Percentiles rank a stretch among this genome's conserved stretches.
These are phyloP conservation scores for Vipera latastei DNA, from an alignment of 2,797 vertebrate genomes.

Conservation along the genomic window DNA sequence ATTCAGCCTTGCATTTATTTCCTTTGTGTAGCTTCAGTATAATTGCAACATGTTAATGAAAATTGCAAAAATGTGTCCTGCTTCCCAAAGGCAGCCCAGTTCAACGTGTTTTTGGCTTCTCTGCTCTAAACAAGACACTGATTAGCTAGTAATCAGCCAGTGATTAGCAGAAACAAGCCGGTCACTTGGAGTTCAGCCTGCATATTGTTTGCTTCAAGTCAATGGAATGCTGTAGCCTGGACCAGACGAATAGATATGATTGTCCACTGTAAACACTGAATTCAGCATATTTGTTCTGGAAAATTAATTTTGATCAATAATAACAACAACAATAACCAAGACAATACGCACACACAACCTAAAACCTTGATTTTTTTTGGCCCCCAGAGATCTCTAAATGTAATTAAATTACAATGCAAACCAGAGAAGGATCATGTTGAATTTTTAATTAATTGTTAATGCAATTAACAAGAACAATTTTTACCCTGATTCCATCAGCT, in stretches of 20 bases:
- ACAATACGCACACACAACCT: background rate
- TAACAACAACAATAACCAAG: background rate
- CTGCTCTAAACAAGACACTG: constrained; percentile 70
- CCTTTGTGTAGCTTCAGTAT: background rate
- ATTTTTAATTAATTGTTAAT: background rate
- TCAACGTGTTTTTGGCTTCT: constrained; percentile 67
- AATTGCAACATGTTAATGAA: fast-evolving
- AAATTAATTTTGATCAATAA: background rate
- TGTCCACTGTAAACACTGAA: constrained; percentile 33
- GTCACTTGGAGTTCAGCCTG: constrained; percentile 70
- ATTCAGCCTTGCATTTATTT: background rate
- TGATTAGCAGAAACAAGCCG: constrained; percentile 70
- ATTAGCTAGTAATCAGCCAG: constrained; percentile 74
- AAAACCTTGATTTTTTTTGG: background rate
- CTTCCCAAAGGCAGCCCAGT: constrained; percentile 58
- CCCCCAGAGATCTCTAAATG: background rate
- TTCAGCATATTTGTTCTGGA: background rate
- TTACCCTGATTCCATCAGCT: background rate
- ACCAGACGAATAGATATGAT: background rate
- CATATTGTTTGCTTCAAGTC: constrained; percentile 61
- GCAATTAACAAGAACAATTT: background rate
- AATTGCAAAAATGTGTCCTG: constrained; percentile 20
- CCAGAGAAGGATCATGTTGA: background rate
- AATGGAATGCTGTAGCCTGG: constrained; percentile 25
- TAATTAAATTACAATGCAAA: background rate